Percentiles rank a stretch among this genome's conserved stretches.
phyloP scores from a whole-genome alignment of 2,113 vertebrate species.

The Fulica atra region DNA sequence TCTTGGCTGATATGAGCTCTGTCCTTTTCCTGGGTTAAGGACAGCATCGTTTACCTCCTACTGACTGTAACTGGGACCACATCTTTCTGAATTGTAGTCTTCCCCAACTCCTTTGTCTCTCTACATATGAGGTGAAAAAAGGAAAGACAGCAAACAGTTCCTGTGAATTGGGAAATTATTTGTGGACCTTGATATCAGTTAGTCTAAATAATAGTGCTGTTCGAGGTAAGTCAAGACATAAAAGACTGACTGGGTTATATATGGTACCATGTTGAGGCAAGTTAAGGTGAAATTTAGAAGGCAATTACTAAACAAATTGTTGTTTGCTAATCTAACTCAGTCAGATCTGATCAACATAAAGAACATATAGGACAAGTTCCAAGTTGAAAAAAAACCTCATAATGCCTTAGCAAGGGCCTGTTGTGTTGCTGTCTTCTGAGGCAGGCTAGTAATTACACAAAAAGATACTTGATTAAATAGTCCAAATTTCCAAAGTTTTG shows the following conservation, averaged over 20 bases:
- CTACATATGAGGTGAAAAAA: not conserved
- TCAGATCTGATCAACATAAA: not conserved
- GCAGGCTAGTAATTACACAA: not conserved
- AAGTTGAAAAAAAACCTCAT: not conserved
- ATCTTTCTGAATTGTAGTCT: not conserved
- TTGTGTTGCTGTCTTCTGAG: not conserved
- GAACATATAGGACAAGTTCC: not conserved
- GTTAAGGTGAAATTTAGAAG: not conserved
- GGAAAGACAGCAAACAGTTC: not conserved
- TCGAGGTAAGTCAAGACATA: not conserved
- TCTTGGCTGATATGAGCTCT: not conserved
- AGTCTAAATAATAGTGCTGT: not conserved
- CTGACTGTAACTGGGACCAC: not conserved
- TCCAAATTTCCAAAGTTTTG: not conserved
- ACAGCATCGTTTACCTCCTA: not conserved
- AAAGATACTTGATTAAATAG: not conserved
- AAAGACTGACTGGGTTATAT: not conserved
- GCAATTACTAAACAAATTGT: not conserved
- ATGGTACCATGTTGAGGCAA: not conserved
- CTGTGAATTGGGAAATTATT: not conserved
- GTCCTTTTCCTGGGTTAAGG: not conserved
- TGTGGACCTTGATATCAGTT: not conserved
- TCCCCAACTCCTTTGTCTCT: not conserved
- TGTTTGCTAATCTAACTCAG: not conserved
- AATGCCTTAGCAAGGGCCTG: not conserved